Evolutionary conservation across 2,888 invertebrate genomes (phyloP), one percentile per base, ranked within the genome.

Genomic region (Nomada hirtipes): DNA sequence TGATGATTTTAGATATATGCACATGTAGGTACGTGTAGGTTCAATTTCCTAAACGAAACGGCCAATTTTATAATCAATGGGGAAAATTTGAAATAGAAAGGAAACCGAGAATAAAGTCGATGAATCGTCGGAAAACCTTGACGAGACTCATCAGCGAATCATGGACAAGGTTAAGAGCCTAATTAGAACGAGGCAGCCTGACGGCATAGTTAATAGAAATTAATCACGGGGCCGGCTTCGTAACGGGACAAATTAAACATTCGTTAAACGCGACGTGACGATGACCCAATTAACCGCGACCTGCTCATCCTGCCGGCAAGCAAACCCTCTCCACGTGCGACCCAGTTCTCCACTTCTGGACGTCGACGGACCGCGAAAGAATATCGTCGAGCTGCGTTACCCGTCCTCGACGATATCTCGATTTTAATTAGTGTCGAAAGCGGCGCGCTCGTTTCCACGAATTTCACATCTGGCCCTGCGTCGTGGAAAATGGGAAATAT

Each of bases 191-290:
- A 42, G 63, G 44, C 59, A 67, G 53, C 57, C 52, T 64, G 76
- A 74, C 77, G 78, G 23, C 85, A 87, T 85, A 87, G 90, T 90
- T 89, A 91, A 91, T 89, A 86, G 88, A 89, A 88, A 89, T 90
- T 91, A 89, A 91, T 91, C 89, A 86, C 86, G 80, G 55, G 71
- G 72, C 75, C 83, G 82, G 77, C 75, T 76, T 85, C 79, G 84
- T 84, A 86, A 88, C 88, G 89, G 89, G 88, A 90, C 87, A 89
- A 89, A 91, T 91, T 91, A 90, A 91, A 91, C 89, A 91, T 89
- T 91, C 88, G 88, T 89, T 90, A 90, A 89, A 88, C 86, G 80
- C 76, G 72, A 80, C 82, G 83, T 86, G 82, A 83, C 76, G 83
- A 76, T 80, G 86, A 86, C 84, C 87, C 87, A 91, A 91, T 91